Evolutionary conservation across 2,113 vertebrate genomes (phyloP).

Genomic region (Salvelinus namaycush): DNA sequence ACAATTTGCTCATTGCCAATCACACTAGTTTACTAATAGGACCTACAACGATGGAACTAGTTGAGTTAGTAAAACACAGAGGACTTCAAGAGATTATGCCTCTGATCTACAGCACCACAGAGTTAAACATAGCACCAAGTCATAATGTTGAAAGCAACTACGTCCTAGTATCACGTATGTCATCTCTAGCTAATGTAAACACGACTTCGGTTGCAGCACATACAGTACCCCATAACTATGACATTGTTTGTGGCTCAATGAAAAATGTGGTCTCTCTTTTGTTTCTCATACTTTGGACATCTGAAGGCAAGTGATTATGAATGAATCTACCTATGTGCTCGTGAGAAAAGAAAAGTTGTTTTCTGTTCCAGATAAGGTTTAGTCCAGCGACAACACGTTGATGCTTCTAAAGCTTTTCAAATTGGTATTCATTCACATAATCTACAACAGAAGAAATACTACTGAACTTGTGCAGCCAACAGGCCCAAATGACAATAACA

Average conservation of each 20-base stretch:
- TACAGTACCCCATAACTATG: slow-evolving; percentile 60
- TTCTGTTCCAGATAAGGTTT: slow-evolving; percentile 58
- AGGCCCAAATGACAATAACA: slow-evolving; percentile 67
- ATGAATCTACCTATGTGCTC: slow-evolving; percentile 66
- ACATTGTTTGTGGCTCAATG: slow-evolving; percentile 50
- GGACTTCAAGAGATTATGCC: slow-evolving; percentile 57
- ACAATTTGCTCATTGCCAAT: slow-evolving; percentile 65
- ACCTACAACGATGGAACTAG: slow-evolving; percentile 59
- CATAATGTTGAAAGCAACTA: slow-evolving; percentile 75
- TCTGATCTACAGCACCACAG: slow-evolving; percentile 81
- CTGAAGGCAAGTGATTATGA: slow-evolving; percentile 59
- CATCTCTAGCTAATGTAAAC: slow-evolving; percentile 75
- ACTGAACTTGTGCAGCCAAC: slow-evolving; percentile 71
- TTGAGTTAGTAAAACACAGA: slow-evolving; percentile 64
- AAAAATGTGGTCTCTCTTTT: slow-evolving; percentile 13
- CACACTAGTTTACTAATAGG: slow-evolving; percentile 55
- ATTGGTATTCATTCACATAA: slow-evolving; percentile 67
- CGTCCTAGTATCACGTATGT: slow-evolving; percentile 59
- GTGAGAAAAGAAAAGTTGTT: slow-evolving; percentile 54
- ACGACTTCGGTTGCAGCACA: slow-evolving; percentile 68
- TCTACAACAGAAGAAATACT: slow-evolving; percentile 70
- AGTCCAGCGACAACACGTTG: slow-evolving; percentile 60
- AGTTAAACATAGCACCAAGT: slow-evolving; percentile 82
- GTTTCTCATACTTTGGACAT: slow-evolving; percentile 58
- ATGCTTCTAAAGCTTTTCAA: slow-evolving; percentile 70